These are phyloP conservation scores for Malacoraja senta DNA, from an alignment of 2,797 vertebrate species.

Conservation along the genomic window DNA sequence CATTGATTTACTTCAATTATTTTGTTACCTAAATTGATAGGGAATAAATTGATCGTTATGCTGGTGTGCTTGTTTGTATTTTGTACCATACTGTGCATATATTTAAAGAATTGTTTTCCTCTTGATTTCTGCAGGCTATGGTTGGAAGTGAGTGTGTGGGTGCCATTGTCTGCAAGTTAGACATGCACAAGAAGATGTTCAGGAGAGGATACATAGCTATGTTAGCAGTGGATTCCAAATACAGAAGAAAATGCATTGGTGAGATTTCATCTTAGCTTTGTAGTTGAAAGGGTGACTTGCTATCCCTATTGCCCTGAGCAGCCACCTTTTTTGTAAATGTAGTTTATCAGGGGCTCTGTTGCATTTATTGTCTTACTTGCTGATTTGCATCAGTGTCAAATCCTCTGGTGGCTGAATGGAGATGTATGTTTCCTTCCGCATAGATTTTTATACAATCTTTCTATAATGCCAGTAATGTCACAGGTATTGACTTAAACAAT, in stretches of 20 bases:
- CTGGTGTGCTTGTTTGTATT: constrained; percentile 50
- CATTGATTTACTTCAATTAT: background rate
- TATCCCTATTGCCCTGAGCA: background rate
- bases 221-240: constrained; percentile 98
- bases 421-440: background rate
- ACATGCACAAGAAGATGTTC: constrained; percentile 99
- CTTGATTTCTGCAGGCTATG: constrained; percentile 73
- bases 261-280: constrained; percentile 52
- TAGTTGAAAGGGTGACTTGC: background rate
- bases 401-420: background rate
- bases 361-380: background rate
- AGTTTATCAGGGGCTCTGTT: background rate
- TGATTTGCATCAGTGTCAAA: background rate
- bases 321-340: background rate
- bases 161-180: constrained; percentile 99
- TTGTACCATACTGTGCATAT: constrained; percentile 37
- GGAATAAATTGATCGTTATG: background rate
- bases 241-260: constrained; percentile 99
- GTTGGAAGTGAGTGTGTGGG: constrained; percentile 98
- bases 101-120: constrained; percentile 48
- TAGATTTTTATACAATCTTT: background rate
- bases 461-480: background rate
- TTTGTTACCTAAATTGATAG: background rate
- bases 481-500: background rate
- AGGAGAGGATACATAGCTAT: constrained; percentile 98